These are phyloP conservation scores for Chouioia cunea DNA, from an alignment of 2,888 invertebrate genomes.

Conservation along the genomic window DNA sequence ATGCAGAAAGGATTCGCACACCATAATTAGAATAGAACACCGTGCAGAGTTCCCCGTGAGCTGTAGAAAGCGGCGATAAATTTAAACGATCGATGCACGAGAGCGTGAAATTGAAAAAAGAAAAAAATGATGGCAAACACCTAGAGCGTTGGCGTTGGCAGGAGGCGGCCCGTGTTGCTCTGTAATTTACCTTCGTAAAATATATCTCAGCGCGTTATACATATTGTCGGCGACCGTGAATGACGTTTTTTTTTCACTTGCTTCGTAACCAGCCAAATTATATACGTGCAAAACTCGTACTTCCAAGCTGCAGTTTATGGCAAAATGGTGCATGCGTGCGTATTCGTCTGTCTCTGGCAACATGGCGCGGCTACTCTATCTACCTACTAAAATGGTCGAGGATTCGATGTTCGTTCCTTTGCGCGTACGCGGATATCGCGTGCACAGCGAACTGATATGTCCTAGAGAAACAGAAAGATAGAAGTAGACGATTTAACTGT, in stretches of 20 bases:
- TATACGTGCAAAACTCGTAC: not conserved
- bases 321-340: not conserved
- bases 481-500: too few species aligned
- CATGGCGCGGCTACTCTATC: slow-evolving; percentile 34
- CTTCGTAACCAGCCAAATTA: slow-evolving; percentile 46
- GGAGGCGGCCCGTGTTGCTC: slow-evolving; percentile 63
- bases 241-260: slow-evolving; percentile 67
- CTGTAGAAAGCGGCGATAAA: not conserved
- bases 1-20: too few species aligned
- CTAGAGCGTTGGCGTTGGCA: slow-evolving; percentile 61
- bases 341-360: slow-evolving; percentile 24
- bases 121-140: slow-evolving; percentile 55
- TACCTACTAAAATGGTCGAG: slow-evolving; percentile 41
- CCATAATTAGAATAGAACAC: too few species aligned
- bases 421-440: too few species aligned
- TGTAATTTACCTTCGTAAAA: slow-evolving; percentile 69
- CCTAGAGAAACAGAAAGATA: too few species aligned
- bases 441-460: too few species aligned
- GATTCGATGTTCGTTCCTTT: not conserved
- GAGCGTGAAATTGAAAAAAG: slow-evolving; percentile 58
- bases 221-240: slow-evolving; percentile 59
- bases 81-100: slow-evolving; percentile 36
- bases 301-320: not conserved
- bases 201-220: slow-evolving; percentile 47
- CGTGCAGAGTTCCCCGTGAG: too few species aligned